Evolutionary conservation across 2,113 vertebrate species (phyloP), one percentile per base, ranked within the genome.

Genomic region (Pristiophorus japonicus): DNA sequence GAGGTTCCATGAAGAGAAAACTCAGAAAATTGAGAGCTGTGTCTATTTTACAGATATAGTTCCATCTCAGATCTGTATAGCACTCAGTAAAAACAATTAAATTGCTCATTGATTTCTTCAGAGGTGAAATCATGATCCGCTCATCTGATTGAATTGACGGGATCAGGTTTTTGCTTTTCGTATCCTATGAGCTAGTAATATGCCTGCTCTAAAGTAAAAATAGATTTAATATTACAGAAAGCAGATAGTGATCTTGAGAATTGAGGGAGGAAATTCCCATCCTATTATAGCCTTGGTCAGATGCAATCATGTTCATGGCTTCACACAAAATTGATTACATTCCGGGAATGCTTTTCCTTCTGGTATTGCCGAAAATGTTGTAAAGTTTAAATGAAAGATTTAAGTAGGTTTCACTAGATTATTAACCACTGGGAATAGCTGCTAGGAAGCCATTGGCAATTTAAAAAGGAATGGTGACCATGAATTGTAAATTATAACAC

Each of bases 321-420:
- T 94, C 63, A 94, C 14, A 42, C 63, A 94, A 24, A 94, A 94
- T 66, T 45, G 92, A 94, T 94, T 94, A 24, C 22, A 94, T 94
- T 94, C 92, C n/a, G 11, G 27, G 51, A 90, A 90, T 59, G 14
- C 0, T 94, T 94, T 45, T 27, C 42, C 63, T 94, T 93, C 62
- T n/a, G n/a, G 42, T 93, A 42, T 66, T 93, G 59, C 91, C 38
- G 63, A 93, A 27, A 93, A 65, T 22, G 62, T 62, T 94, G 22
- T 45, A 27, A 27, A 16, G 38, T 67, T 94, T 67, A 94, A 94
- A 67, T 67, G 92, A 22, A 67, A 67, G 20, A 42, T 45, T 94
- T n/a, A 94, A 67, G 6, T 42, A 24, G 59, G 8, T 67, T 94
- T 67, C 65, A 14, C 24, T 0, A 27, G 42, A 67, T 67, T 67